These are phyloP conservation scores for Silurus asotus DNA, from an alignment of 2,113 vertebrate species.

Conservation along the genomic window DNA sequence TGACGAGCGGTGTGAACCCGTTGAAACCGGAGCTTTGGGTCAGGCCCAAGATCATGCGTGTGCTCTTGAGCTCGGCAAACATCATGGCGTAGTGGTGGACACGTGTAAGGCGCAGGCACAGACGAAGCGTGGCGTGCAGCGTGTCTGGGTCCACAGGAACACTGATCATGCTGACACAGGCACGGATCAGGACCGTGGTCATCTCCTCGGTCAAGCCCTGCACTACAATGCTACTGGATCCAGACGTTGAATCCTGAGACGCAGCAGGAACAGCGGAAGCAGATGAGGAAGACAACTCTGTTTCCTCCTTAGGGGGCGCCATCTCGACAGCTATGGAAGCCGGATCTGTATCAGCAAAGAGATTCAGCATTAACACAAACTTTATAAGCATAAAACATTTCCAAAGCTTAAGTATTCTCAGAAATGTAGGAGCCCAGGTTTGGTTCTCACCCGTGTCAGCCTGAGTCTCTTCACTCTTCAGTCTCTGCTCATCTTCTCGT, in stretches of 20 bases:
- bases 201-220: conserved; percentile 88
- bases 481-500: conserved; percentile 79
- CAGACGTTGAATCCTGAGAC: conserved; percentile 64
- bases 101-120: conserved; percentile 88
- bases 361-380: neutral
- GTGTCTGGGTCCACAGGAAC: conserved; percentile 94
- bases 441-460: conserved; percentile 60
- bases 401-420: neutral
- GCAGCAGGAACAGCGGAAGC: conserved; percentile 48
- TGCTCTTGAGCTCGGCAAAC: conserved; percentile 92
- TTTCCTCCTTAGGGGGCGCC: conserved; percentile 69
- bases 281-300: conserved; percentile 56
- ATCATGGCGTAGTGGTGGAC: conserved; percentile 92
- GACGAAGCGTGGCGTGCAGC: conserved; percentile 87
- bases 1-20: conserved; percentile 90
- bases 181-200: conserved; percentile 87
- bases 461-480: conserved; percentile 66
- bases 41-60: conserved; percentile 88
- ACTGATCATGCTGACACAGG: conserved; percentile 92
- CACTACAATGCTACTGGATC: conserved; percentile 75
- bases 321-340: conserved; percentile 68
- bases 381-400: neutral
- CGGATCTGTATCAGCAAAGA: conserved; percentile 60
- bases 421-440: neutral
- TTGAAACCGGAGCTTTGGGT: conserved; percentile 91